Evolutionary conservation across 2,113 vertebrate species (phyloP).

Genomic region (human (Homo sapiens)): DNA sequence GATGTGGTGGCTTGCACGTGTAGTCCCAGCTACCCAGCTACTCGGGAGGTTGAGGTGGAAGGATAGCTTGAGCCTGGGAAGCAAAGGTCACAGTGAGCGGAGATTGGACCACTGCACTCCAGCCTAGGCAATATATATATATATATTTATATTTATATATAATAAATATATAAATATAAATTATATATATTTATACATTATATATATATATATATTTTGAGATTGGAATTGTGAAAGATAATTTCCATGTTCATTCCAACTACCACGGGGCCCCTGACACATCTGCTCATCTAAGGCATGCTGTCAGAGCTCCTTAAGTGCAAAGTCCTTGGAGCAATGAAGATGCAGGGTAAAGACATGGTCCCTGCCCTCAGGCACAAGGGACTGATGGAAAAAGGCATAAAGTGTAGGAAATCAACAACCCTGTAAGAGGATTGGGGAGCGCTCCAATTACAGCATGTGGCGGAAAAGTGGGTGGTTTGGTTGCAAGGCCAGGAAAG

Average conservation of each 20-base stretch:
- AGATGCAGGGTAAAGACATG: background rate
- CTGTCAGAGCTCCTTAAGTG: background rate
- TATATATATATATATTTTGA: background rate
- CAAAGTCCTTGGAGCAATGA: background rate
- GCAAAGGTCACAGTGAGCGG: too few relatives aligned
- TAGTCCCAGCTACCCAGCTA: too few relatives aligned
- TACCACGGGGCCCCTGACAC: background rate
- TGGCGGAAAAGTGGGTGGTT: background rate
- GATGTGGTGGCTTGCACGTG: too few relatives aligned
- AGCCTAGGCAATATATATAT: too few relatives aligned
- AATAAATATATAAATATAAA: too few relatives aligned
- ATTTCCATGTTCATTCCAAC: background rate
- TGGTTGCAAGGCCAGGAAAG: background rate
- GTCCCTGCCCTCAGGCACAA: background rate
- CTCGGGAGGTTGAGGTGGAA: too few relatives aligned
- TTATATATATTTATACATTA: too few relatives aligned
- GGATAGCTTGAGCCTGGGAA: too few relatives aligned
- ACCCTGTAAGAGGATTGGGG: background rate
- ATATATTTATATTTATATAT: too few relatives aligned
- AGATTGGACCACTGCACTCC: too few relatives aligned
- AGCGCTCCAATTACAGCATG: background rate
- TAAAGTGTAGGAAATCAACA: background rate
- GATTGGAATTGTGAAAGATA: background rate
- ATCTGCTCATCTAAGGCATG: background rate
- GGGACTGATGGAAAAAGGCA: background rate